Conservation (phyloP, 30 jellyfish, hydroid and myxozoan species). For the Hydractinia echinata region DNA sequence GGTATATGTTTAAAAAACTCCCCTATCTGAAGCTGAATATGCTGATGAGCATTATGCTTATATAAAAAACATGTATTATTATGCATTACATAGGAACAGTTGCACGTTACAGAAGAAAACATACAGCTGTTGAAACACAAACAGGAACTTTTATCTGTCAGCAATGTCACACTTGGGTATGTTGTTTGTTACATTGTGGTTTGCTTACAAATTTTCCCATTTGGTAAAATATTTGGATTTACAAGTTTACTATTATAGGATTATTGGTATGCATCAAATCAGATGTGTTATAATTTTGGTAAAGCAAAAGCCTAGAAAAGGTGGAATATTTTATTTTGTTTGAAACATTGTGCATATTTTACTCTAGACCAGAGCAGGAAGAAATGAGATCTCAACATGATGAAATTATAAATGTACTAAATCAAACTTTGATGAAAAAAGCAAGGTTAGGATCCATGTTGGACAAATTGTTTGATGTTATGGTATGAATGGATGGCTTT, state of each 20-base stretch:
- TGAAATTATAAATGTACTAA: slow-evolving; percentile 43
- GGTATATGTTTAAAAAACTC: no score
- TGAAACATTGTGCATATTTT: neutral
- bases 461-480: no score
- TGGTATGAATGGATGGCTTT: no score
- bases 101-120: slow-evolving; percentile 30
- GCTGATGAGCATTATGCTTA: no score
- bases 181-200: neutral
- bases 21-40: no score
- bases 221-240: neutral
- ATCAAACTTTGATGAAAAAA: slow-evolving; percentile 62
- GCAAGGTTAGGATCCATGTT: slow-evolving; percentile 44
- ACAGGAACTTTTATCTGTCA: slow-evolving; percentile 42
- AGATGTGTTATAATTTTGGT: neutral
- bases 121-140: slow-evolving; percentile 27
- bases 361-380: slow-evolving; percentile 56
- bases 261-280: neutral
- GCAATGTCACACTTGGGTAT: slow-evolving; percentile 52
- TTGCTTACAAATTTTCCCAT: neutral
- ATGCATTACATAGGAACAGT: slow-evolving; percentile 23
- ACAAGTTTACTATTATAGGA: neutral
- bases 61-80: no score
- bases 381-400: slow-evolving; percentile 41
- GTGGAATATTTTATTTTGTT: neutral
- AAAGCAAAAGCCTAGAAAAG: neutral